Conservation (phyloP, 1,140 invertebrate species). For the Scylla paramamosain region DNA sequence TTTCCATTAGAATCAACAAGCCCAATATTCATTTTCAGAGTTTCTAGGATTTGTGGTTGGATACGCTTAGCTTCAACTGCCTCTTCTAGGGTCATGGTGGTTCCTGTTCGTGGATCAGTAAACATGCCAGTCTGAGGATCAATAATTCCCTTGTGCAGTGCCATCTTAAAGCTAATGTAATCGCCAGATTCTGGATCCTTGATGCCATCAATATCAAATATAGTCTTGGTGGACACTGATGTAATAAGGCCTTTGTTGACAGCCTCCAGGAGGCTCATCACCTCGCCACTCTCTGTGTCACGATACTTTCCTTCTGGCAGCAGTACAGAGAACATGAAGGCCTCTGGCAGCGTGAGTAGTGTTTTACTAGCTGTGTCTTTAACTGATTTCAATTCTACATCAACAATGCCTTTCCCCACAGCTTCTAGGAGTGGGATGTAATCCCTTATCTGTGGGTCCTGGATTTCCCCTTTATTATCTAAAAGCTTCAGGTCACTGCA, state of each 20-base stretch:
- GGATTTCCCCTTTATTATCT: constrained; percentile 84
- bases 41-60: constrained; percentile 89
- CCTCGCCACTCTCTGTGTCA: constrained; percentile 86
- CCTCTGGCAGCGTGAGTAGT: constrained; percentile 91
- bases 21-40: constrained; percentile 90
- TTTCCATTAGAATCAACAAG: constrained; percentile 84
- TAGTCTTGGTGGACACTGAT: constrained; percentile 91
- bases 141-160: constrained; percentile 89
- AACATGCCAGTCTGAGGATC: constrained; percentile 88
- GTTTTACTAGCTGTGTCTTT: constrained; percentile 88
- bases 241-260: constrained; percentile 93
- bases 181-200: constrained; percentile 90
- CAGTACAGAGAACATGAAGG: constrained; percentile 89
- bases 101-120: constrained; percentile 87
- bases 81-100: constrained; percentile 86
- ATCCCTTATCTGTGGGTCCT: constrained; percentile 88
- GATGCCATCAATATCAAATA: constrained; percentile 95
- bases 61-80: constrained; percentile 82
- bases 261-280: constrained; percentile 88
- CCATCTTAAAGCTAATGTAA: constrained; percentile 92
- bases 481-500: constrained; percentile 82
- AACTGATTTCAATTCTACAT: constrained; percentile 91
- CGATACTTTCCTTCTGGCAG: constrained; percentile 87
- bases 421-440: constrained; percentile 91
- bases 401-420: constrained; percentile 90